These are phyloP conservation scores for Acanthochromis polyacanthus DNA, from an alignment of 2,113 vertebrate genomes.

Conservation along the genomic window DNA sequence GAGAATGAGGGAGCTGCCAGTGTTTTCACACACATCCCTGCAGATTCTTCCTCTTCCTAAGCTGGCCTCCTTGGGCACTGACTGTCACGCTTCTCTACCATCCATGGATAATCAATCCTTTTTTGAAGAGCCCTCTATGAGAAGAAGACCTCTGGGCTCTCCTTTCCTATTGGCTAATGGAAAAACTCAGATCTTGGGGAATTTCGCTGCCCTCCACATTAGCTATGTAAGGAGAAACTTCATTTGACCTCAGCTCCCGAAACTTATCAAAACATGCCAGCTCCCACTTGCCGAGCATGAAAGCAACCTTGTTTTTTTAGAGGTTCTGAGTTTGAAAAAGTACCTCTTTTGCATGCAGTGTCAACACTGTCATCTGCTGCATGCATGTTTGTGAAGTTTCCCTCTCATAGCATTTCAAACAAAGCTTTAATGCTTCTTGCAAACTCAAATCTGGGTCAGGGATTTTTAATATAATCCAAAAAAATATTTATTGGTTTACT, in stretches of 20 bases:
- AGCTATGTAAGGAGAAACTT: conserved; percentile 73
- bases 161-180: conserved; percentile 67
- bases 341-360: conserved; percentile 8
- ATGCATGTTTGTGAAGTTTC: conserved; percentile 14
- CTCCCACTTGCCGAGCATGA: background rate
- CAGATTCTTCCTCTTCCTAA: conserved; percentile 68
- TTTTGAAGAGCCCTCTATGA: conserved; percentile 75
- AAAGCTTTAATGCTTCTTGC: conserved; percentile 4
- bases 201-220: conserved; percentile 74
- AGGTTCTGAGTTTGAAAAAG: conserved; percentile 18
- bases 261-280: conserved; percentile 50
- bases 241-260: conserved; percentile 65
- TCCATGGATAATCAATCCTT: conserved; percentile 84
- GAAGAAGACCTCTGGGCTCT: conserved; percentile 60
- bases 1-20: conserved; percentile 56
- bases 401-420: conserved; percentile 30
- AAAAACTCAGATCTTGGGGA: conserved; percentile 69
- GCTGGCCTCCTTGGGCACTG: conserved; percentile 76
- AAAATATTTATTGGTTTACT: conserved; percentile 30
- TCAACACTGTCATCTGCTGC: conserved; percentile 24
- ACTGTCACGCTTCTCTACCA: conserved; percentile 80
- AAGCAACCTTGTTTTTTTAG: conserved; percentile 28
- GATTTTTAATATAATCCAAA: conserved; percentile 35
- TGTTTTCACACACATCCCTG: conserved; percentile 71
- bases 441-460: conserved; percentile 47